Conservation (phyloP, 2,113 vertebrate genomes). For the Cervus canadensis region DNA sequence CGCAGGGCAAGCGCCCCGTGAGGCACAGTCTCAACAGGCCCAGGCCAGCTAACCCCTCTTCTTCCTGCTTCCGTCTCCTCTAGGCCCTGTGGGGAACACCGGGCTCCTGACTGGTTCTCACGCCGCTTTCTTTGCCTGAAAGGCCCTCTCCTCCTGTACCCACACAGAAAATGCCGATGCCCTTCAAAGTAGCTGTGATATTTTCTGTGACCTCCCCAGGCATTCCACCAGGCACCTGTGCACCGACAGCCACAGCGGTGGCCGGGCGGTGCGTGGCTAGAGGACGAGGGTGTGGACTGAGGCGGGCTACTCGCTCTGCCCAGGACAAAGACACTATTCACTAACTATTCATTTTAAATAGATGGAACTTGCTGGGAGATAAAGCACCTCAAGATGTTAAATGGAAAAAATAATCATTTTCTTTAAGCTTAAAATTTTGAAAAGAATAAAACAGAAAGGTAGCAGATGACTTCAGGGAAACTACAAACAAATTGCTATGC, state of each 20-base stretch:
- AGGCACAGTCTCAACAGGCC: no score
- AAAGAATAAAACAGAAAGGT: not conserved
- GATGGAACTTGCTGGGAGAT: not conserved
- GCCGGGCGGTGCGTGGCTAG: no score
- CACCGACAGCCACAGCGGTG: not conserved
- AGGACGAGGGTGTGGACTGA: fast-evolving
- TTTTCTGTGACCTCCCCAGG: not conserved
- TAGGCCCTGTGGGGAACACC: not conserved
- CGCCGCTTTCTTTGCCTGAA: not conserved
- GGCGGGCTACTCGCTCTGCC: not conserved
- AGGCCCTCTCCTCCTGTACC: not conserved
- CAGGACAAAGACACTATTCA: not conserved
- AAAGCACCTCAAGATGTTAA: not conserved
- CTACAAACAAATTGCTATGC: not conserved
- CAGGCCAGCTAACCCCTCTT: not conserved
- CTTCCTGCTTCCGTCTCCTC: no score
- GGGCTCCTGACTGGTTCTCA: not conserved
- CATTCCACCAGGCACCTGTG: not conserved
- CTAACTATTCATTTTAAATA: not conserved
- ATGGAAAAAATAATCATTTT: not conserved
- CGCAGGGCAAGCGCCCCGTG: fast-evolving
- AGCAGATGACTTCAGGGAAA: not conserved
- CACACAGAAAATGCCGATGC: not conserved
- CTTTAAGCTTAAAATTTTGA: not conserved
- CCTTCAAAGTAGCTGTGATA: not conserved